Evolutionary conservation across 2,888 invertebrate genomes (phyloP), one percentile per base, ranked within the genome.

Genomic region (Choreutis nemorana): DNA sequence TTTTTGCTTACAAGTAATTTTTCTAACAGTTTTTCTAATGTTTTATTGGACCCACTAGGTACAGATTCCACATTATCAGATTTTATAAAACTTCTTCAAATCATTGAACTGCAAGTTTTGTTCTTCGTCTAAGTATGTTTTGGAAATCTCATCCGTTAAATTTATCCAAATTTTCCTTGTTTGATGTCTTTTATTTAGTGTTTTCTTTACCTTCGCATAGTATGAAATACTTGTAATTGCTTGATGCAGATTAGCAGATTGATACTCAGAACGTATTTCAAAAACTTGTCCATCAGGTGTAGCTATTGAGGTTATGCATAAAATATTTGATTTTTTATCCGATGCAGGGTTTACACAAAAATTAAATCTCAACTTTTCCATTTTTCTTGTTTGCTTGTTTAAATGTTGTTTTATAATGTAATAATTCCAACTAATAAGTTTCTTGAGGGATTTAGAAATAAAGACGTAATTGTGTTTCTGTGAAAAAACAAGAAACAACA

Each of bases 261-360:
- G 33, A 10, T 31, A 37, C 8, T 42, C 41, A 1, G 4, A 28
- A 6, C 44, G 40, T 18, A 45, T 33, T 1, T 5, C 26, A 35
- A 32, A 48, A 29, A 23, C 23, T 4, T 31, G 16, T 10, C 29
- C 35, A 22, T 38, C 28, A 8, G 26, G 26, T 30, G 40, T 42
- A 1, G 12, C 29, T 25, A 45, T 40, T 29, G 41, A 41, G 28
- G 41, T 41, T 40, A 45, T 41, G n/a, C n/a, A n/a, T n/a, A n/a
- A n/a, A n/a, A n/a, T n/a, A n/a, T n/a, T n/a, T n/a, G n/a, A n/a
- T n/a, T n/a, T n/a, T n/a, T n/a, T n/a, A n/a, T n/a, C n/a, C n/a
- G n/a, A n/a, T n/a, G n/a, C n/a, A n/a, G n/a, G n/a, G n/a, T n/a
- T n/a, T n/a, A n/a, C n/a, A n/a, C n/a, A n/a, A n/a, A n/a, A n/a